These are phyloP conservation scores for Drosophila navojoa DNA, from an alignment of 1,140 invertebrate genomes.

Conservation along the genomic window DNA sequence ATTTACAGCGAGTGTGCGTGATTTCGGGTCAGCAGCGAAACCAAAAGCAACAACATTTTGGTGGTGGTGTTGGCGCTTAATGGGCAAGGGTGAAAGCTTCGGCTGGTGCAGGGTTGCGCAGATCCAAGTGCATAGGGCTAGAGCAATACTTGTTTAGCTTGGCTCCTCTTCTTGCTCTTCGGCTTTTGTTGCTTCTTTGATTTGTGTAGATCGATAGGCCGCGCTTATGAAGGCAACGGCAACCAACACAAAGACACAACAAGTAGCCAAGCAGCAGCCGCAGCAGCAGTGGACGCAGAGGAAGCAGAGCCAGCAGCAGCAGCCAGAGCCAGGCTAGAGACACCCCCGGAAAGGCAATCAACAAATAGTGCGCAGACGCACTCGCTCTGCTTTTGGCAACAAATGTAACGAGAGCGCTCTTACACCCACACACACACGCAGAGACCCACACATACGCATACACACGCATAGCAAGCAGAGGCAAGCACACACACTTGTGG, in stretches of 20 bases:
- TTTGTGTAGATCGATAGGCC: constrained; percentile 43
- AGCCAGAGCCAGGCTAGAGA: constrained; percentile 26
- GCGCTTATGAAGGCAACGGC: constrained; percentile 18
- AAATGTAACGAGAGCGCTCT: constrained; percentile 52
- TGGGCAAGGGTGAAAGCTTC: constrained; percentile 11
- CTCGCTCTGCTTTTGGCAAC: constrained; percentile 20
- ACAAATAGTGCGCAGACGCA: constrained; percentile 50
- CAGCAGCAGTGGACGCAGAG: background rate
- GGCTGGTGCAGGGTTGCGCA: constrained; percentile 28
- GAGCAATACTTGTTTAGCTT: no score
- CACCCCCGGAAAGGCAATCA: constrained; percentile 44
- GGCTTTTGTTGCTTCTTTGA: background rate
- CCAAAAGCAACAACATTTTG: constrained; percentile 47
- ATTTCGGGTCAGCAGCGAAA: constrained; percentile 72
- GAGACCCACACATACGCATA: constrained; percentile 40
- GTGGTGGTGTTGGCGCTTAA: constrained; percentile 24
- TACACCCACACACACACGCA: constrained; percentile 33
- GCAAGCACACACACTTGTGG: constrained; percentile 82
- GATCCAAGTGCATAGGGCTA: background rate
- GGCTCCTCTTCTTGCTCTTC: no score
- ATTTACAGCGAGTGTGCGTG: constrained; percentile 81
- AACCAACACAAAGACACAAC: constrained; percentile 72
- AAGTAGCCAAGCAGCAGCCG: constrained; percentile 62
- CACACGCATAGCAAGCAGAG: constrained; percentile 27
- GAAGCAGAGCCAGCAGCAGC: constrained; percentile 5